Conservation (phyloP, 2,797 vertebrate species). For the Rhinatrema bivittatum region DNA sequence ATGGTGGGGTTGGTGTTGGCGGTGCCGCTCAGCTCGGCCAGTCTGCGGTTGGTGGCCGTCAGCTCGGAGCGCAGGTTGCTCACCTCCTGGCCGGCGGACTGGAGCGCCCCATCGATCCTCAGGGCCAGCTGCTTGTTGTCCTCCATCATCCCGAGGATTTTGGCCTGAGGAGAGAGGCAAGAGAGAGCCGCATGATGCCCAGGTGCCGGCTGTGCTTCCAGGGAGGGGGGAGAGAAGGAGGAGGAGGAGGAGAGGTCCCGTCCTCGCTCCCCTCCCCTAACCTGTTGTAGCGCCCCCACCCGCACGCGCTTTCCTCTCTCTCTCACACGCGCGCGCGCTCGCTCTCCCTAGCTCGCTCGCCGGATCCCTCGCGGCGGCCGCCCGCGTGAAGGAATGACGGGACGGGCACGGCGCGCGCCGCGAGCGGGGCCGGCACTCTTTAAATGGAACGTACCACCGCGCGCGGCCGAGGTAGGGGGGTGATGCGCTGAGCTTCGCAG, state of each 20-base stretch:
- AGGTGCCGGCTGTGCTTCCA: not conserved
- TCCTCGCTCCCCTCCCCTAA: constrained; percentile 9
- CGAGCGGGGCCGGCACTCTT: constrained; percentile 64
- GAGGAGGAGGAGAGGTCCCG: constrained; percentile 1
- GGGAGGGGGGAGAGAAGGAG: not conserved
- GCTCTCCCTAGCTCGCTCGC: constrained; percentile 32
- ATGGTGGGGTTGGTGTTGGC: constrained; percentile 55
- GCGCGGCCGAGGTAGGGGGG: constrained; percentile 41
- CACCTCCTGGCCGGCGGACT: constrained; percentile 86
- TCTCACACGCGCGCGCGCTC: constrained; percentile 24
- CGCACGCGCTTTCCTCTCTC: constrained; percentile 3
- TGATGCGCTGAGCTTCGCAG: not conserved
- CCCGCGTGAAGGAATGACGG: constrained; percentile 34
- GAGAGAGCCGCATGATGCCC: constrained; percentile 72
- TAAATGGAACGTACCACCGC: constrained; percentile 81
- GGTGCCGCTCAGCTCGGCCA: constrained; percentile 74
- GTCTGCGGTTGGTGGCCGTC: constrained; percentile 78
- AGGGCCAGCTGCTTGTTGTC: constrained; percentile 89
- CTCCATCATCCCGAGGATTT: constrained; percentile 89
- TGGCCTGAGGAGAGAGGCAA: constrained; percentile 79
- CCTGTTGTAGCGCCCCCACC: constrained; percentile 34
- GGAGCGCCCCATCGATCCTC: constrained; percentile 85
- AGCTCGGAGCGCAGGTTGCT: constrained; percentile 83
- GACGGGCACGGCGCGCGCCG: constrained; percentile 53
- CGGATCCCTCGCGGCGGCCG: not conserved